phyloP scores from a whole-genome alignment of 2,888 invertebrate species.

The Platycheirus albimanus region DNA sequence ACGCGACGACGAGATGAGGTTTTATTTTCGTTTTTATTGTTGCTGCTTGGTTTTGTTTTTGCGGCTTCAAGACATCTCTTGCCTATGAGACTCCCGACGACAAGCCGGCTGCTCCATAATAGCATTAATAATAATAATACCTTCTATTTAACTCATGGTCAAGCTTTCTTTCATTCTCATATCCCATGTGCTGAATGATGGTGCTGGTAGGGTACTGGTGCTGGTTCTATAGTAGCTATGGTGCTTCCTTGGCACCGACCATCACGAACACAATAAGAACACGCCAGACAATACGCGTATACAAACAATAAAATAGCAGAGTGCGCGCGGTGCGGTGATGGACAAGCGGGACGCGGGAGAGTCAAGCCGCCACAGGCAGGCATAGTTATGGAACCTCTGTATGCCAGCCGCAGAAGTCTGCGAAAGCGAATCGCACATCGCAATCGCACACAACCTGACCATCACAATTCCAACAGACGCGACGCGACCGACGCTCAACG shows the following conservation, averaged over 20 bases:
- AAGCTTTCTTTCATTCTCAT: slow-evolving; percentile 66
- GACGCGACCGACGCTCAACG: too few relatives aligned
- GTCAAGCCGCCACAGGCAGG: slow-evolving; percentile 6
- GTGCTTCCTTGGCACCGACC: slow-evolving; percentile 24
- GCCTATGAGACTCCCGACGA: slow-evolving; percentile 62
- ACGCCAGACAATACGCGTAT: slow-evolving; percentile 45
- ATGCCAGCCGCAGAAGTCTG: slow-evolving; percentile 36
- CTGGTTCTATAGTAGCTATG: too few relatives aligned
- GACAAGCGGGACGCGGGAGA: background rate
- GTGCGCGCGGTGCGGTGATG: background rate
- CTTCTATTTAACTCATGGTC: slow-evolving; percentile 63
- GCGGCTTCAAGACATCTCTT: slow-evolving; percentile 23
- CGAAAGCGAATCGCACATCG: slow-evolving; percentile 2
- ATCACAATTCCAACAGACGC: slow-evolving; percentile 19
- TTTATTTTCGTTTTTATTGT: slow-evolving; percentile 33
- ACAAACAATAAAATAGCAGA: slow-evolving; percentile 44
- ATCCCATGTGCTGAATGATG: slow-evolving; percentile 4
- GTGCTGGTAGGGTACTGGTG: background rate
- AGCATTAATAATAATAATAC: slow-evolving; percentile 60
- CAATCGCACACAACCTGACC: slow-evolving; percentile 12
- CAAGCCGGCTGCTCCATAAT: slow-evolving; percentile 62
- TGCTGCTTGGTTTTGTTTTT: slow-evolving; percentile 10
- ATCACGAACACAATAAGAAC: background rate
- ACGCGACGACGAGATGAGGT: slow-evolving; percentile 38
- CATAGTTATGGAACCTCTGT: slow-evolving; percentile 3